Percentiles rank a stretch among this genome's conserved stretches.
phyloP scores from a whole-genome alignment of 2,113 vertebrate genomes.

The Xenus cinereus region DNA sequence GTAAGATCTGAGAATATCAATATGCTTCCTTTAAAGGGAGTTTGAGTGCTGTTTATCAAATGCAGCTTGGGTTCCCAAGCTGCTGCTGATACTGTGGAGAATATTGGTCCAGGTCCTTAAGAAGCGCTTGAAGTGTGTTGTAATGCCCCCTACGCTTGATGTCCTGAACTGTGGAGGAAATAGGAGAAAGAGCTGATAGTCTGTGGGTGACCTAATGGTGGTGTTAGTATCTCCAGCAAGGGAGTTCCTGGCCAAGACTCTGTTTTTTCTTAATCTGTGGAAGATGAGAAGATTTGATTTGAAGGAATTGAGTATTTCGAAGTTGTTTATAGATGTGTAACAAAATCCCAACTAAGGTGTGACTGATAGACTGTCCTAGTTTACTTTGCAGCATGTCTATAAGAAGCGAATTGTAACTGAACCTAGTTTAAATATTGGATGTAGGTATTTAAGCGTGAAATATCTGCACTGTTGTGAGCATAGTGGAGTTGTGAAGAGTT shows the following conservation, averaged over 20 bases:
- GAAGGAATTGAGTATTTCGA: not conserved
- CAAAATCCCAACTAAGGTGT: not conserved
- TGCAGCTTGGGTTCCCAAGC: not conserved
- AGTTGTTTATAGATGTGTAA: not conserved
- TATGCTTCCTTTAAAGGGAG: not conserved
- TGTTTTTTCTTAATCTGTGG: not conserved
- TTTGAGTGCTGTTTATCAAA: not conserved
- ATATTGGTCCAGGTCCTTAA: not conserved
- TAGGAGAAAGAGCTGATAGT: not conserved
- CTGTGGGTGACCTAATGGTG: not conserved
- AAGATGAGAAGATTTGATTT: not conserved
- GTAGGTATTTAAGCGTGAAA: not conserved
- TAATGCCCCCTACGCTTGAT: not conserved
- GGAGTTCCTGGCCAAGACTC: not conserved
- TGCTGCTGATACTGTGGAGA: not conserved
- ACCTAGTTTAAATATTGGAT: not conserved
- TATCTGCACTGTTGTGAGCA: not conserved
- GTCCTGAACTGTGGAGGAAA: not conserved
- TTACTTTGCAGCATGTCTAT: not conserved
- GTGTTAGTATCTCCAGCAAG: not conserved
- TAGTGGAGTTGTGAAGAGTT: not conserved
- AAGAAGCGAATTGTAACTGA: not conserved
- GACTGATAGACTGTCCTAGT: not conserved
- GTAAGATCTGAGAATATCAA: not conserved
- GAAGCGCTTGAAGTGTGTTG: not conserved